Base-by-base conservation (phyloP, 2,113 vertebrate genomes). In the Labeo catla region DNA sequence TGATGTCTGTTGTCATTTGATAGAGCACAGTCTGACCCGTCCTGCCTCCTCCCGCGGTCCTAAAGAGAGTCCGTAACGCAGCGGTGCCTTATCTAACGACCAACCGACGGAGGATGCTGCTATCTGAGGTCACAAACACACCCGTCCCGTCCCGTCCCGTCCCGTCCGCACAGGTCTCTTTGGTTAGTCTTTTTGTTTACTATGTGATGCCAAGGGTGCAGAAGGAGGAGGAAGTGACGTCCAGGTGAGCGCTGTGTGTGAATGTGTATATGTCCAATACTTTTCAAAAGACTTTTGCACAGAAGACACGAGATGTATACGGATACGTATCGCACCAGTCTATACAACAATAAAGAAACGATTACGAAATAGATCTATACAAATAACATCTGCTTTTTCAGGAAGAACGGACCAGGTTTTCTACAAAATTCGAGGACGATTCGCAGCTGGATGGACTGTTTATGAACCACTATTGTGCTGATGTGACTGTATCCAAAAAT, bases 301-400 rank as follows among this genome's bases (percentile, higher is more conserved):
- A 96, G 94, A 96, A 93, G 95, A 96, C 95, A 96, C 95, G 94
- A 95, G 93, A 94, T 93, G 92, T 93, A 89, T 93, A 92, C 63
- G 91, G 93, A 94, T 93, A 93, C 90, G 94, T 94, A 94, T 94
- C 92, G 92, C 91, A 93, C 93, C 93, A 93, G 93, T 94, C 94
- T 93, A 91, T 93, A 94, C 91, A 88, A 82, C 91, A 89, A 89
- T 57, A 93, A 76, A 81, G 2, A 74, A 77, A 49, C 19, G 3
- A 61, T n/a, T 9, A 9, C 57, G 21, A 72, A 76, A 87, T 83
- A 90, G 86, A 91, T 91, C 91, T 93, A 93, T 94, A 93, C 94
- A 93, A 89, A 89, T 89, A 90, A 91, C 86, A 85, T 72, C 19
- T 16, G 93, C 91, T 92, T 94, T 89, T 90, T 90, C 91, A 90